Base-by-base conservation (phyloP, 2,797 vertebrate genomes). In the Melanotaenia nigrans region DNA sequence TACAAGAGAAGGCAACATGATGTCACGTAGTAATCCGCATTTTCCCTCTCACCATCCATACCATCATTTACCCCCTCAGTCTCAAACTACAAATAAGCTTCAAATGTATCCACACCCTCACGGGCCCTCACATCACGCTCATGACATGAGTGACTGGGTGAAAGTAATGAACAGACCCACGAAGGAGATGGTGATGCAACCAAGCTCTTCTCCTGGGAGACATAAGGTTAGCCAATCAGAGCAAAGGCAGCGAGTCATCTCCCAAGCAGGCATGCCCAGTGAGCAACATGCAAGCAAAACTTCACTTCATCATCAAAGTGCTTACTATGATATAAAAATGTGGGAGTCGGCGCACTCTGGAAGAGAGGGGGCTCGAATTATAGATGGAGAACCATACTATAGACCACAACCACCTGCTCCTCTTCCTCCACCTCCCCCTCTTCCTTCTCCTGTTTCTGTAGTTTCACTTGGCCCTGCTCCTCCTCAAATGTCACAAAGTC, bases 301-400 rank as follows among this genome's bases (percentile, higher is more conserved):
- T 1, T 81, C 89, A 0, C 83, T 90, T 55, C 92, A 92, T 73
- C 92, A 92, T 78, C 92, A 92, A 57, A 83, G 88, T 20, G 36
- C 91, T 36, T 94, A 85, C 67, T 95, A 92, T 73, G 93, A 95
- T 51, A 83, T 94, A 60, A 95, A 95, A 84, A 92, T 94, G 83
- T 95, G 93, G 94, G 93, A 94, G 69, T 75, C 89, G 0, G 38
- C 92, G 10, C 91, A 90, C 74, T 14, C 86, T 56, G 90, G 82
- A 65, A 87, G 91, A 83, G 93, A 94, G 30, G 68, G 82, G 0
- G 66, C 77, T 14, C 89, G 88, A 72, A 77, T 89, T 68, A 83
- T 89, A 0, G 93, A 93, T n/a, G 90, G 89, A 57, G 92, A 93
- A 24, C 24, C 90, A 45, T 92, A 73, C 82, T 90, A 85, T 77